Evolutionary conservation across 1,140 invertebrate species (phyloP), one percentile per base, ranked within the genome.

Genomic region (Magallana angulata): DNA sequence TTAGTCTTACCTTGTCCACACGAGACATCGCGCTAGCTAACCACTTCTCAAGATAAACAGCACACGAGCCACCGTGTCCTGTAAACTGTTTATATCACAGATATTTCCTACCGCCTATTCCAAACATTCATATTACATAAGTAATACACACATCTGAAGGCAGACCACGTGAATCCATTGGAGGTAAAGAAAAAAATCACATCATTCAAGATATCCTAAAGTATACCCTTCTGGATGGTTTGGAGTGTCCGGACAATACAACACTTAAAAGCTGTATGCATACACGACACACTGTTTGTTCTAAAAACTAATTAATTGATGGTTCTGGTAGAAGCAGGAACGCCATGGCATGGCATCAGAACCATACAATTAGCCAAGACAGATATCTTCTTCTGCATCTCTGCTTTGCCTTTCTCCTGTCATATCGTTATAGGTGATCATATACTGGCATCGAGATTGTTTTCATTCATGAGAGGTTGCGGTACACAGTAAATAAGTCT

Each of bases 291-390:
- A 30, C 68, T 76, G 68, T 76, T 76, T 76, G 24, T 24, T 76
- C 68, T 76, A 76, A 12, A 76, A 76, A 76, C 68, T 76, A 76
- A 76, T 76, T 76, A 76, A 76, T 76, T 76, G 68, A 24, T 76
- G 24, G 68, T 76, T 12, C 24, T 76, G 68, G 24, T 36, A 76
- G 24, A 36, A 30, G 36, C 68, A 76, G 36, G 24, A 36, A 30
- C 12, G 18, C 24, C 14, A 36, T 76, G 24, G 24, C 18, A 18
- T 7, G 18, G 30, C 8, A 36, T 11, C 24, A 9, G 30, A 76
- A 76, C 24, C 36, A 48, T 48, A 48, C 36, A 11, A 76, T 76
- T 76, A 76, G 11, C 68, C 36, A 12, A 76, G 68, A 76, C 68
- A 76, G 68, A 12, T 76, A 18, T 76, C 36, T 48, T 24, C 12